A percentile compares a stretch with the other conserved stretches of the same genome.
phyloP scores from a whole-genome alignment of 2,888 invertebrate species.

The Pheosia tremula region DNA sequence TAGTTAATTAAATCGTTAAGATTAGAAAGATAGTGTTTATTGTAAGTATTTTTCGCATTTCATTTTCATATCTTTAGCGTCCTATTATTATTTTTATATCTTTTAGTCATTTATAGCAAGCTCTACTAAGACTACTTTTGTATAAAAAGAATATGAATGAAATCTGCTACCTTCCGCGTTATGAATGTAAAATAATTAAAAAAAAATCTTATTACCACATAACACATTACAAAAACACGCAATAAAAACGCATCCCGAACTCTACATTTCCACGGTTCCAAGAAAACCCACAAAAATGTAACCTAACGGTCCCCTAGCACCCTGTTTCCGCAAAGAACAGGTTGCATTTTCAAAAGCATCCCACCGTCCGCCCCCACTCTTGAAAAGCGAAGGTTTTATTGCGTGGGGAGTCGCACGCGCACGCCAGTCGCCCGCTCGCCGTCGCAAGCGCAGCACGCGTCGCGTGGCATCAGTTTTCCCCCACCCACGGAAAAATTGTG shows the following conservation, averaged over 20 bases:
- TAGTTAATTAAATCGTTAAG: too few species aligned
- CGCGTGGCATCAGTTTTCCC: conserved; percentile 78
- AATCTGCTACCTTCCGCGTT: not conserved
- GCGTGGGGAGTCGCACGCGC: conserved; percentile 59
- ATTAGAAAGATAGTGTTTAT: too few species aligned
- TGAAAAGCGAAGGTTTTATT: conserved; percentile 75
- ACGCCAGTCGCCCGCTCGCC: conserved; percentile 72
- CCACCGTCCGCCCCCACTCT: conserved; percentile 61
- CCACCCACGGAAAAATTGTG: conserved; percentile 75
- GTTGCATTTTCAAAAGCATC: conserved; percentile 52
- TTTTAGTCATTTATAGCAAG: too few species aligned
- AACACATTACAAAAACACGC: not conserved
- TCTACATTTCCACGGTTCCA: conserved; percentile 4
- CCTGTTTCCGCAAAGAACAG: conserved; percentile 30
- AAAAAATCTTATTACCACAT: not conserved
- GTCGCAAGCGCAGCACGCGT: conserved; percentile 68
- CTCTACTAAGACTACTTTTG: too few species aligned
- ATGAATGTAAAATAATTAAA: not conserved
- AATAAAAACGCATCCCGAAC: not conserved
- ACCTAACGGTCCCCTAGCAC: conserved; percentile 33
- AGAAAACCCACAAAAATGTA: conserved; percentile 20
- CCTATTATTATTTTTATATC: too few species aligned
- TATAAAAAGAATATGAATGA: not conserved
- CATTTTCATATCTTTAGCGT: too few species aligned
- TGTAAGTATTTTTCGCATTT: too few species aligned